A percentile compares a stretch with the other conserved stretches of the same genome.
Evolutionary conservation across 2,888 invertebrate genomes (phyloP).

Genomic region (Tortricodes alternella): DNA sequence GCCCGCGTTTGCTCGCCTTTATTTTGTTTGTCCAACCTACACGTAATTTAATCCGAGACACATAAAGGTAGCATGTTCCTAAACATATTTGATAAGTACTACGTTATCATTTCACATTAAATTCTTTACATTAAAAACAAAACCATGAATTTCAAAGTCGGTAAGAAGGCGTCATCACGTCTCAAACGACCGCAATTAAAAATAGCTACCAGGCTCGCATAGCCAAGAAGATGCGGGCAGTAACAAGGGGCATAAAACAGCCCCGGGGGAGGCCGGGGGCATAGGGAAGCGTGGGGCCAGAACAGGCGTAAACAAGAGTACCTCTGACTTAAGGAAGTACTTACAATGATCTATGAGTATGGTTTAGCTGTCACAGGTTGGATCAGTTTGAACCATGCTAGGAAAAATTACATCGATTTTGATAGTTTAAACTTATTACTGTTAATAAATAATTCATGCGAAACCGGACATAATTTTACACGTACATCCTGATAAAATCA

Average conservation of each 20-base stretch:
- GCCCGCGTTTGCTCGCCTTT: slow-evolving; percentile 18
- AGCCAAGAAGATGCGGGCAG: slow-evolving; percentile 45
- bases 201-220: slow-evolving; percentile 32
- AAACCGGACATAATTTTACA: no score
- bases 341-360: slow-evolving; percentile 21
- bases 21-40: slow-evolving; percentile 13
- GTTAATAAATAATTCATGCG: neutral
- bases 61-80: no score
- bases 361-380: slow-evolving; percentile 24
- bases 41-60: no score
- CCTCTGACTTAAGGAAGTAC: slow-evolving; percentile 17
- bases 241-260: slow-evolving; percentile 47
- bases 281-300: slow-evolving; percentile 14
- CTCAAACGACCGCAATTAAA: slow-evolving; percentile 51
- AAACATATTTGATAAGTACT: no score
- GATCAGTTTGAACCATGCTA: neutral
- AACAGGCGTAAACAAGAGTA: slow-evolving; percentile 29
- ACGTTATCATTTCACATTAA: no score
- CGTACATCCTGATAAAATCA: neutral
- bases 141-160: slow-evolving; percentile 13
- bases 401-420: neutral
- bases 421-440: neutral
- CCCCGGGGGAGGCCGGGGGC: slow-evolving; percentile 38
- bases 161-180: slow-evolving; percentile 40
- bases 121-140: no score